Conservation (phyloP, 2,888 invertebrate genomes). For the Philaethria dido region DNA sequence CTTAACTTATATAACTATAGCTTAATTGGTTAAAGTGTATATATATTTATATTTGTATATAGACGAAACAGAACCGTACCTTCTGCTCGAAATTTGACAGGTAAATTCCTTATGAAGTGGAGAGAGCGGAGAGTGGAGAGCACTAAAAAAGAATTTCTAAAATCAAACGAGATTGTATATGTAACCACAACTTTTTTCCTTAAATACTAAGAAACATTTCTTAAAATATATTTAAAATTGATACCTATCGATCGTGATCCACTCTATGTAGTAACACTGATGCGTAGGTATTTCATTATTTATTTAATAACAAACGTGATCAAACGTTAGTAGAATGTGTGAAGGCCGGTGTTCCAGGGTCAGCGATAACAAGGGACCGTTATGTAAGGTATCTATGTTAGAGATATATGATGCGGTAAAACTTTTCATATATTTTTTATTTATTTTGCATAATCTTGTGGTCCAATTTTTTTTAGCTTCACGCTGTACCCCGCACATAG, state of each 20-base stretch:
- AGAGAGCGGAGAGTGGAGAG: too few relatives aligned
- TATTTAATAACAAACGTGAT: slow-evolving; percentile 34
- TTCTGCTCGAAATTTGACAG: too few relatives aligned
- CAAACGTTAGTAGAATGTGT: slow-evolving; percentile 62
- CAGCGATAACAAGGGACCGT: slow-evolving; percentile 56
- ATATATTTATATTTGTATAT: too few relatives aligned
- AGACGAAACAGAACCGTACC: too few relatives aligned
- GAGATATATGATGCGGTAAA: slow-evolving; percentile 7
- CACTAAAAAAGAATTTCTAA: too few relatives aligned
- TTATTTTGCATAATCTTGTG: neutral
- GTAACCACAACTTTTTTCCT: too few relatives aligned
- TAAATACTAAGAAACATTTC: neutral
- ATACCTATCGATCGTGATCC: neutral
- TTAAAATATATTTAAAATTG: neutral
- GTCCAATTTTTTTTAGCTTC: too few relatives aligned
- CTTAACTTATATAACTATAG: too few relatives aligned
- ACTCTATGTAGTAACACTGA: slow-evolving; percentile 15
- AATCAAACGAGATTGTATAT: too few relatives aligned
- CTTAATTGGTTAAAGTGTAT: too few relatives aligned
- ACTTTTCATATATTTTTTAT: neutral
- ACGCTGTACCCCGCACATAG: too few relatives aligned
- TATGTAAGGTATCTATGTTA: slow-evolving; percentile 45
- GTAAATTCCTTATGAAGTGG: too few relatives aligned
- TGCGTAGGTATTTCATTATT: slow-evolving; percentile 36
- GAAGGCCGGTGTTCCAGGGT: slow-evolving; percentile 64